phyloP scores from a whole-genome alignment of 2,888 invertebrate species.

The Hyppa rectilinea region DNA sequence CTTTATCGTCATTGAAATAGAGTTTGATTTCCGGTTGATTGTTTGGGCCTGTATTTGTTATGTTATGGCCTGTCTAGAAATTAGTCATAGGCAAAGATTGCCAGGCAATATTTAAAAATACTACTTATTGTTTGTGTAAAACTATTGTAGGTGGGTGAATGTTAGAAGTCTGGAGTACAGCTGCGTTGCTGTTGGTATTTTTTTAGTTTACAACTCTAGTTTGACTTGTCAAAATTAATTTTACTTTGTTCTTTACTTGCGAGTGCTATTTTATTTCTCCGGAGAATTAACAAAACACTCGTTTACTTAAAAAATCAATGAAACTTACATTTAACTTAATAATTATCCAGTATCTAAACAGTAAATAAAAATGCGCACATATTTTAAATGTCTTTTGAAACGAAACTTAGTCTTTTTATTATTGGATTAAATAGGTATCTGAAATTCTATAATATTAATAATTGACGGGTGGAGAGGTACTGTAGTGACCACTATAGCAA shows the following conservation, averaged over 20 bases:
- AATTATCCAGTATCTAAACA: too few relatives aligned
- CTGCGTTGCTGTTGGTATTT: conserved; percentile 46
- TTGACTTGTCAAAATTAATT: not conserved
- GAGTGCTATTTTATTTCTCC: too few relatives aligned
- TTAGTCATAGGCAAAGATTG: conserved; percentile 80
- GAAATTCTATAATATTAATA: conserved; percentile 16
- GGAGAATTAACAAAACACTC: too few relatives aligned
- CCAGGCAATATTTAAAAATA: conserved; percentile 78
- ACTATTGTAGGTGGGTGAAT: conserved; percentile 67
- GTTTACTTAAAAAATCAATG: too few relatives aligned
- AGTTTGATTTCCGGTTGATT: conserved; percentile 41
- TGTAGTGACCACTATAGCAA: conserved; percentile 14
- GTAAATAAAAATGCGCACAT: too few relatives aligned
- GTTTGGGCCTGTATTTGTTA: conserved; percentile 37
- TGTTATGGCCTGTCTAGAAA: conserved; percentile 63
- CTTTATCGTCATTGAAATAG: conserved; percentile 38
- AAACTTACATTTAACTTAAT: too few relatives aligned
- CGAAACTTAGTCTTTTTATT: not conserved
- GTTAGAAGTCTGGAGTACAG: conserved; percentile 45
- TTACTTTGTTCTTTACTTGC: not conserved
- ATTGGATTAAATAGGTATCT: not conserved
- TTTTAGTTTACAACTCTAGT: conserved; percentile 20
- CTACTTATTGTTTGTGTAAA: conserved; percentile 76
- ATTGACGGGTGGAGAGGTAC: not conserved
- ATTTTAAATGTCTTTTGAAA: not conserved